phyloP scores from a whole-genome alignment of 2,888 invertebrate genomes.

The Escarpia spicata region DNA sequence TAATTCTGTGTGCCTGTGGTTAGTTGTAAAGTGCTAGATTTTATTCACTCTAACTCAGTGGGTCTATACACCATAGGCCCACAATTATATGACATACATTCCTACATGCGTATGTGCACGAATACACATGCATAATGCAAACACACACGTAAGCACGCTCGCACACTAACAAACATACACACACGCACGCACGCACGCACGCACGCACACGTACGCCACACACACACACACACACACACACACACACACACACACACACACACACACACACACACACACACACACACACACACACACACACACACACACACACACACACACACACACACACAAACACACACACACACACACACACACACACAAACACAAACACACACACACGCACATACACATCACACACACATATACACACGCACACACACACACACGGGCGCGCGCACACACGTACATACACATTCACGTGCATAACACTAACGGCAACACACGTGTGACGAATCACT shows the following conservation, averaged over 20 bases:
- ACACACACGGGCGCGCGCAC: neutral
- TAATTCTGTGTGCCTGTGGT: no score
- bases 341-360: neutral
- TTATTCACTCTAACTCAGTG: no score
- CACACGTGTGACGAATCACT: slow-evolving; percentile 21
- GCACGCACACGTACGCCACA: neutral
- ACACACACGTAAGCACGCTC: neutral
- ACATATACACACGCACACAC: neutral
- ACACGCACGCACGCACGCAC: neutral
- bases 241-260: neutral
- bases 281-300: neutral
- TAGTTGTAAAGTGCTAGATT: no score
- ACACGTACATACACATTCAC: neutral
- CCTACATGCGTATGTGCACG: neutral
- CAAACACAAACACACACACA: neutral
- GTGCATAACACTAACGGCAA: neutral
- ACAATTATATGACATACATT: no score
- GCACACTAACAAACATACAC: neutral
- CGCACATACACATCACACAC: neutral
- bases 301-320: neutral
- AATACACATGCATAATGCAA: neutral
- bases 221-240: neutral
- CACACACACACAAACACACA: no score
- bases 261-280: slow-evolving; percentile 7
- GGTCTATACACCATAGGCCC: no score